Base-by-base conservation (phyloP, 1,140 invertebrate genomes). In the Acromyrmex echinatior region DNA sequence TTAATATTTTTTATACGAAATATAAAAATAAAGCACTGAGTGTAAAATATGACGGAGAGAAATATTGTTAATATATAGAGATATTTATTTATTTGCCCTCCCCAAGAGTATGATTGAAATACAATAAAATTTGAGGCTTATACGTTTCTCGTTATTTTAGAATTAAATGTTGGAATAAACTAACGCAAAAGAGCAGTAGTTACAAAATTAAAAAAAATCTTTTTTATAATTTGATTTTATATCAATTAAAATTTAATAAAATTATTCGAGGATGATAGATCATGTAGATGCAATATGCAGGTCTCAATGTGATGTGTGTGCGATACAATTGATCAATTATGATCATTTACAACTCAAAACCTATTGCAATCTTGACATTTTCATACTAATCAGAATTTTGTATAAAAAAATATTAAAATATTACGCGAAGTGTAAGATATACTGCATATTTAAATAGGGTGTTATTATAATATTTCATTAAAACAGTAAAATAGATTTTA, bases 111-210 rank as follows among this genome's bases (percentile, higher is more conserved):
- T 60, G 25, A 25, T 60, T 4, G 28, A 62, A 62, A 62, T 28
- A 16, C 39, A 45, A 45, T 45, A 10, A 1, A 28, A 62, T 62
- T 62, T 62, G 25, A 16, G 12, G 12, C 25, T 62, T 12, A 25
- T 45, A 4, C 21, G 28, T 62, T 4, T 62, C 4, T 62, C 25
- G 9, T 28, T 62, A 62, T 16, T 62, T 25, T 21, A 60, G 25
- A 9, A 28, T 28, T 70, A 25, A 28, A 70, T 70, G 49, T 70
- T 70, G 4, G 2, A 70, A 70, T 70, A 70, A 62, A 62, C 3
- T 62, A 3, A 28, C 3, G 1, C 25, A 62, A 62, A 25, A 62
- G 28, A 62, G 3, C 2, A 62, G 1, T 28, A 62, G 12, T 14
- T 14, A 62, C 10, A 28, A 58, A 45, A 10, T 12, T 45, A 45